Base-by-base conservation (phyloP, 30 jellyfish, hydroid and myxozoan species). In the Turritopsis rubra region DNA sequence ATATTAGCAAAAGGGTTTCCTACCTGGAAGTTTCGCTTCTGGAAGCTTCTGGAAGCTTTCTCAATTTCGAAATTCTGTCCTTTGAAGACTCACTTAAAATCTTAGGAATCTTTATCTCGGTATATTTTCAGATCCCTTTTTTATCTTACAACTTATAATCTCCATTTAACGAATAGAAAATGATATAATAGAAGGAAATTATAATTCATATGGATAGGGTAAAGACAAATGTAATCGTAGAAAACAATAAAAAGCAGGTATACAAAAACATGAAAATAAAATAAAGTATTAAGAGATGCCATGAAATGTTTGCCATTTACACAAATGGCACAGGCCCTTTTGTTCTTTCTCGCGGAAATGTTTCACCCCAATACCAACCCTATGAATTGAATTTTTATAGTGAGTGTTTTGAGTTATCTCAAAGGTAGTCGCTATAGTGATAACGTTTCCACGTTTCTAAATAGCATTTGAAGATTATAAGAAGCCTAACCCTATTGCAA, bases 331-430 rank as follows among this genome's bases (percentile, higher is more conserved):
- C n/a, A n/a, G n/a, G n/a, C n/a, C 96, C 28, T 86, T 86, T 53
- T 84, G 88, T 60, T 82, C 82, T 26, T 89, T 65, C 54, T 88
- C 91, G 54, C 95, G 89, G 85, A 93, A 93, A 23, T 81, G 86
- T 71, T 79, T 88, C 66, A 93, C 96, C 27, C 99, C 99, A 52
- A 52, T 83, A 25, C 96, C 97, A 82, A 86, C 96, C 96, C 99
- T 93, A 71, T 3, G 52, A 16, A 71, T 9, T n/a, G n/a, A n/a
- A n/a, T n/a, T 29, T n/a, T 26, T 8, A 66, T 71, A 30, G 5
- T 16, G 20, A 17, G 21, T 16, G 18, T 17, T 18, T 18, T 72
- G 20, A 16, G 31, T 17, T 16, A n/a, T n/a, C 21, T 20, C 24
- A 16, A 18, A 72, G n/a, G n/a, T n/a, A n/a, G 80, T 72, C 30